Conservation (phyloP, 2,113 vertebrate genomes). For the Murina feae region DNA sequence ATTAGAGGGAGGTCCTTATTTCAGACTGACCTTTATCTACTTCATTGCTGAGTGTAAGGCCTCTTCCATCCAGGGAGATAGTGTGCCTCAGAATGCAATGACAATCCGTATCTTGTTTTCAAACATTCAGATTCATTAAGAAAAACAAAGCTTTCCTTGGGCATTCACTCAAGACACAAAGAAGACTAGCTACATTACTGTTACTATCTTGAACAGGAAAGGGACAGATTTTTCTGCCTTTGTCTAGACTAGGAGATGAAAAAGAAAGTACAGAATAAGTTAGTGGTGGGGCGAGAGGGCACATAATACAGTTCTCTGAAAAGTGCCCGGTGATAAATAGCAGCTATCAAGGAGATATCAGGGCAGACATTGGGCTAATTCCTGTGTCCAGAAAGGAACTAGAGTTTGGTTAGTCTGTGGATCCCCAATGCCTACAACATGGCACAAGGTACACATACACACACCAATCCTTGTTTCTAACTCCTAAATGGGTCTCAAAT, state of each 20-base stretch:
- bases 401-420: not conserved
- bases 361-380: not conserved
- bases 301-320: not conserved
- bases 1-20: not conserved
- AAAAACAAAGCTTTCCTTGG: slow-evolving; percentile 9
- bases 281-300: not conserved
- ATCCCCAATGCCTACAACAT: not conserved
- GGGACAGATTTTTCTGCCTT: slow-evolving; percentile 10
- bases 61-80: not conserved
- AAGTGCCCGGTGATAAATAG: not conserved
- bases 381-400: not conserved
- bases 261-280: slow-evolving; percentile 5
- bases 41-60: not conserved
- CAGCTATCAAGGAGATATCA: not conserved
- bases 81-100: not conserved
- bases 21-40: not conserved
- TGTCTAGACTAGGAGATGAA: not conserved
- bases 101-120: not conserved
- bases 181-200: not conserved
- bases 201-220: not conserved
- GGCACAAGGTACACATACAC: not conserved
- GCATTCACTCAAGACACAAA: slow-evolving; percentile 23
- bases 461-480: not conserved
- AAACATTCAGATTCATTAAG: not conserved
- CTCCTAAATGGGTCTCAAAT: not conserved